These are phyloP conservation scores for Chymomyza procnemis DNA, from an alignment of 2,888 invertebrate species.

Conservation along the genomic window DNA sequence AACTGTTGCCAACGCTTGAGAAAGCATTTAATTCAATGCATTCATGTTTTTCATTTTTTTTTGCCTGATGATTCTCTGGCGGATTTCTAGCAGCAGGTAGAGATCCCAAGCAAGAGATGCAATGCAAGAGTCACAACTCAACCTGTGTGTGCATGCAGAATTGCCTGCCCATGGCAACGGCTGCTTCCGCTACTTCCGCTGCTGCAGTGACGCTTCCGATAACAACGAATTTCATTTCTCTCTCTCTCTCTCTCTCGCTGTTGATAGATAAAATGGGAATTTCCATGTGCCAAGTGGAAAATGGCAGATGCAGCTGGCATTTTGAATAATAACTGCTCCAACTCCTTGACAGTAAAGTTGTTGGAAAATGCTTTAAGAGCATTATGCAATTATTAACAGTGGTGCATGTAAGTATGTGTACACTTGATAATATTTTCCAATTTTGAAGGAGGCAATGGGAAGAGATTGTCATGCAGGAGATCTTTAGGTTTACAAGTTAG, in stretches of 20 bases:
- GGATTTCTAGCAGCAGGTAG: not conserved
- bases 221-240: not conserved
- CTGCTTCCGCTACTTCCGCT: slow-evolving; percentile 1
- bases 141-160: not conserved
- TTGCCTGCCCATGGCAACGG: not conserved
- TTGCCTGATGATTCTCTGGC: not conserved
- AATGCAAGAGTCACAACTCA: not conserved
- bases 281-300: not conserved
- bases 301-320: not conserved
- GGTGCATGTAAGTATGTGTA: too few relatives aligned
- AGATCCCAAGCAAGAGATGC: not conserved
- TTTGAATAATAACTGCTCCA: not conserved
- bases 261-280: not conserved
- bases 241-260: not conserved
- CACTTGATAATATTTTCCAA: too few relatives aligned
- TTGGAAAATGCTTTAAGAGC: not conserved
- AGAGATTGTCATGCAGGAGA: too few relatives aligned
- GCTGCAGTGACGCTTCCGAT: not conserved
- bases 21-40: not conserved
- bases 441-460: too few relatives aligned
- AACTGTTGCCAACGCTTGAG: not conserved
- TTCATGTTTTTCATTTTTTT: not conserved
- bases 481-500: too few relatives aligned
- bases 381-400: too few relatives aligned
- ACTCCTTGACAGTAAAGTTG: not conserved